Conservation (phyloP, 2,113 vertebrate species). For the Rostratula benghalensis region DNA sequence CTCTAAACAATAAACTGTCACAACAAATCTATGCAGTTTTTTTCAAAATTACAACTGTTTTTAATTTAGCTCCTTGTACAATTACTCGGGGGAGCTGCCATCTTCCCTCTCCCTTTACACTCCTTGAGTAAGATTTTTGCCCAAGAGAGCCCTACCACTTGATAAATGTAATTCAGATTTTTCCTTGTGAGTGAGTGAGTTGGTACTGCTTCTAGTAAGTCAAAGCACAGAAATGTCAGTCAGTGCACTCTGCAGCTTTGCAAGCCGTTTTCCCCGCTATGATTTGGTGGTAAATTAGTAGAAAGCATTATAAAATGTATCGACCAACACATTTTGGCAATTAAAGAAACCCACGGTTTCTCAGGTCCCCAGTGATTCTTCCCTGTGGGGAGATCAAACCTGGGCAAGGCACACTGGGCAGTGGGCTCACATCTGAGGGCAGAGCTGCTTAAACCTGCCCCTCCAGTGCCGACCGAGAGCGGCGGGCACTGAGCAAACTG, state of each 20-base stretch:
- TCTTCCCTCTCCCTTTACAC: background rate
- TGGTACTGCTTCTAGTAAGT: background rate
- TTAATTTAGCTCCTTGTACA: background rate
- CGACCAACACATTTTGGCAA: background rate
- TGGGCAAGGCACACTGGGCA: no score
- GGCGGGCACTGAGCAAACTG: background rate
- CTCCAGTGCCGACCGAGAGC: fast-evolving
- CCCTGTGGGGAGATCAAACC: background rate
- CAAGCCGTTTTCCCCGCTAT: background rate
- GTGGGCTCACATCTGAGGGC: background rate
- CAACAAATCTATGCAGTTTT: background rate
- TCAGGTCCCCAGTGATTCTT: background rate
- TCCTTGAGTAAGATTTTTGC: background rate
- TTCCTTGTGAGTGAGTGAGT: background rate
- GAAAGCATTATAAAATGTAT: background rate
- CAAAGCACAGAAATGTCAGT: background rate
- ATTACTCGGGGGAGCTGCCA: background rate
- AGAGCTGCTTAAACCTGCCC: background rate
- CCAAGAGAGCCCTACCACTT: background rate
- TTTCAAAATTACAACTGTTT: background rate
- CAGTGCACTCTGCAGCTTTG: background rate
- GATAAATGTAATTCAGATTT: background rate
- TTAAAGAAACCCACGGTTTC: background rate
- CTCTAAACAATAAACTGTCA: background rate
- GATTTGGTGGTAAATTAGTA: background rate